phyloP scores from a whole-genome alignment of 2,797 vertebrate genomes.

The Falco naumanni region DNA sequence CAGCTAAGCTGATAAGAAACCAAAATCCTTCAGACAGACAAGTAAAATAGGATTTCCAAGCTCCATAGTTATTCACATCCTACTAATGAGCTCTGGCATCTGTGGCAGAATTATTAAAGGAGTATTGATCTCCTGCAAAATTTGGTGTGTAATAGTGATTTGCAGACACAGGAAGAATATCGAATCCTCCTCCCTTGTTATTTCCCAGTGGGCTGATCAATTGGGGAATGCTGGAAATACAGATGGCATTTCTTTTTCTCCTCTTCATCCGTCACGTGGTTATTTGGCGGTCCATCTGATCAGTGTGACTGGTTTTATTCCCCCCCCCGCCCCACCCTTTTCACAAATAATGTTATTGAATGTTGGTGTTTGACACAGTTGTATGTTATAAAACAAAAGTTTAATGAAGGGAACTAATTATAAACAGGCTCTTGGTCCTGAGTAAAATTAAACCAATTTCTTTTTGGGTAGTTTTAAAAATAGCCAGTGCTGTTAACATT shows the following conservation, averaged over 20 bases:
- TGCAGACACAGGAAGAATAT: not conserved
- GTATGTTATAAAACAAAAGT: not conserved
- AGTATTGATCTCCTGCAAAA: slow-evolving; percentile 37
- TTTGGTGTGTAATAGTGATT: not conserved
- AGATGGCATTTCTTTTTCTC: slow-evolving; percentile 30
- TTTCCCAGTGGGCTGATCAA: slow-evolving; percentile 13
- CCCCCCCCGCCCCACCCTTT: not conserved
- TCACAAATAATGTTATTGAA: not conserved
- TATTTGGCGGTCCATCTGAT: not conserved
- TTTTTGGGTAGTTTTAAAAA: not conserved
- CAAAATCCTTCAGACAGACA: slow-evolving; percentile 57
- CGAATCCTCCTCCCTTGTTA: not conserved
- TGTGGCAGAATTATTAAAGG: slow-evolving; percentile 14
- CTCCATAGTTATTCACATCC: slow-evolving; percentile 23
- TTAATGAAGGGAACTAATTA: not conserved
- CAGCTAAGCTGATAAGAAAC: slow-evolving; percentile 43
- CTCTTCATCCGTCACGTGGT: not conserved
- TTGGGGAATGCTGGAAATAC: not conserved
- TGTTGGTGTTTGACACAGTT: not conserved
- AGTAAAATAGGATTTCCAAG: slow-evolving; percentile 37
- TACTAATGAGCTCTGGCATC: slow-evolving; percentile 28
- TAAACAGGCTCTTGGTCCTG: not conserved
- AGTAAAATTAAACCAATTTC: not conserved
- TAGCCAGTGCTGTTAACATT: not conserved
- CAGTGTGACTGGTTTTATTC: not conserved